Evolutionary conservation across 1,140 invertebrate species (phyloP).

Genomic region (Euschistus heros): DNA sequence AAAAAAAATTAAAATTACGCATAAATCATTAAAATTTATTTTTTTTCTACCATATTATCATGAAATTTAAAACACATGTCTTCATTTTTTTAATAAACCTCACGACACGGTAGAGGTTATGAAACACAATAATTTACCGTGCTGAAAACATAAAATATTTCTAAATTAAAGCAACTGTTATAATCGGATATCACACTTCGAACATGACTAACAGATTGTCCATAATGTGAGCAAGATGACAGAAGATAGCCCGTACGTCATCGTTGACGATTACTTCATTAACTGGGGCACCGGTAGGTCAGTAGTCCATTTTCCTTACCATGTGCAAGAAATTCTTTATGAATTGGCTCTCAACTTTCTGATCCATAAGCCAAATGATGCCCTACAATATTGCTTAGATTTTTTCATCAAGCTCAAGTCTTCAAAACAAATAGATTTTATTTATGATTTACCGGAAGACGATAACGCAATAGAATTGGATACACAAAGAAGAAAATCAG

Average conservation of each 20-base stretch:
- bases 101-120: no score
- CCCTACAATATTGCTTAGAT: background rate
- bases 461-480: background rate
- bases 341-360: background rate
- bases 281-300: background rate
- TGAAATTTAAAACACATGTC: no score
- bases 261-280: background rate
- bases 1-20: no score
- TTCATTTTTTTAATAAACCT: no score
- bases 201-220: no score
- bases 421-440: background rate
- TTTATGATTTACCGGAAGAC: background rate
- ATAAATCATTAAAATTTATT: no score
- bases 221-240: background rate
- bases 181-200: no score
- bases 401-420: background rate
- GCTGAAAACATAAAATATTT: no score
- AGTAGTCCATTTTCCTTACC: background rate
- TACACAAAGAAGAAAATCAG: background rate
- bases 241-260: background rate
- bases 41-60: no score
- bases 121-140: no score
- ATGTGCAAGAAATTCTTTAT: background rate
- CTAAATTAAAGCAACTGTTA: no score
- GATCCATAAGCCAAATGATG: background rate